Evolutionary conservation across 2,797 vertebrate genomes (phyloP).

Genomic region (Phataginus tricuspis): DNA sequence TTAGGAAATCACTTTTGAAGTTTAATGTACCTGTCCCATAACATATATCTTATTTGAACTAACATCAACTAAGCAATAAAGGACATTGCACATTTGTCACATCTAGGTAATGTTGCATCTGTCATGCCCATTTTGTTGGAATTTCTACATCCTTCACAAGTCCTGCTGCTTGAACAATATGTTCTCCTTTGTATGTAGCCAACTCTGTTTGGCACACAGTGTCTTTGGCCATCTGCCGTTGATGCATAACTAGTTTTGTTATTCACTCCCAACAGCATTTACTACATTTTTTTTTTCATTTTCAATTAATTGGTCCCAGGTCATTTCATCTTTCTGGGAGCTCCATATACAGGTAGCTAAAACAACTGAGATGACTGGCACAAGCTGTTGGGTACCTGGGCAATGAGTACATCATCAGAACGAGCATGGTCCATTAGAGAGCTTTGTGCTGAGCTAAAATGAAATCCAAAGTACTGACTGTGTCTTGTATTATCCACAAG

Average conservation of each 20-base stretch:
- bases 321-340: constrained; percentile 75
- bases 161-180: constrained; percentile 77
- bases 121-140: constrained; percentile 59
- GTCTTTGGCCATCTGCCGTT: constrained; percentile 76
- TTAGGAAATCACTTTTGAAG: not conserved
- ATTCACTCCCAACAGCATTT: constrained; percentile 74
- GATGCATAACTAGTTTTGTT: constrained; percentile 77
- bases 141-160: constrained; percentile 63
- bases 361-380: constrained; percentile 64
- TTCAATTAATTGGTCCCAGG: constrained; percentile 81
- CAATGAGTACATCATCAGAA: constrained; percentile 47
- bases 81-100: not conserved
- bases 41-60: not conserved
- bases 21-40: not conserved
- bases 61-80: not conserved
- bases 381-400: constrained; percentile 55
- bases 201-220: constrained; percentile 74
- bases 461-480: constrained; percentile 15
- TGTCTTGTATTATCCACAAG: not conserved
- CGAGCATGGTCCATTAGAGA: constrained; percentile 16
- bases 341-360: constrained; percentile 70
- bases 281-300: constrained; percentile 51
- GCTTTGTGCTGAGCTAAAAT: constrained; percentile 62
- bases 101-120: constrained; percentile 16
- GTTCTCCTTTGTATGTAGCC: constrained; percentile 69